Conservation (phyloP, 2,888 invertebrate species). For the Thumatha senex region DNA sequence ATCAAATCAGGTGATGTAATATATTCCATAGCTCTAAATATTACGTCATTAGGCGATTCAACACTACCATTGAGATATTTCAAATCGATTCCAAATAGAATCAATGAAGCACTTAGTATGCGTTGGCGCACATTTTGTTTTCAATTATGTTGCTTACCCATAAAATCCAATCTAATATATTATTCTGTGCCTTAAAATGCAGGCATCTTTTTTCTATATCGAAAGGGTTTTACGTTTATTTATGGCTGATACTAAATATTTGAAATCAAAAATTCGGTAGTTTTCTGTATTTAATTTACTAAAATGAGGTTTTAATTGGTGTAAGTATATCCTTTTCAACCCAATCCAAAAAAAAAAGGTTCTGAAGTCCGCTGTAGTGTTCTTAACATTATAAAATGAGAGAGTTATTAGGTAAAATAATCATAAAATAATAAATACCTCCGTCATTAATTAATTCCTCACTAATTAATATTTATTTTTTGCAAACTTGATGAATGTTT, state of each 20-base stretch:
- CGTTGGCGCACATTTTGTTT: conserved; percentile 50
- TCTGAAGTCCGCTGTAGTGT: too few relatives aligned
- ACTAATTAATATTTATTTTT: too few relatives aligned
- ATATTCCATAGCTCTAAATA: conserved; percentile 21
- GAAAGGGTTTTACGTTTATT: background rate
- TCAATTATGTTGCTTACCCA: conserved; percentile 44
- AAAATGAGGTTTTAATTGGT: too few relatives aligned
- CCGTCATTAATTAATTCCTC: too few relatives aligned
- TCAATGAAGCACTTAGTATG: conserved; percentile 62
- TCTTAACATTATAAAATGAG: too few relatives aligned
- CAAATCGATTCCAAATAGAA: conserved; percentile 44
- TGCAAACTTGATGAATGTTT: too few relatives aligned
- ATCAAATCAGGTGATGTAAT: conserved; percentile 6
- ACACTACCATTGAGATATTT: conserved; percentile 35
- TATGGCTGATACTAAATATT: background rate
- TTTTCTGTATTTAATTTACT: too few relatives aligned
- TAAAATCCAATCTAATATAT: conserved; percentile 35
- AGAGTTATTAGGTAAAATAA: too few relatives aligned
- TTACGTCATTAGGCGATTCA: conserved; percentile 35
- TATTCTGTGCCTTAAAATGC: conserved; percentile 13
- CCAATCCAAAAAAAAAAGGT: too few relatives aligned
- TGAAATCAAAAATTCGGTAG: too few relatives aligned
- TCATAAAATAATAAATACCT: too few relatives aligned
- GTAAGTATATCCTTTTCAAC: too few relatives aligned
- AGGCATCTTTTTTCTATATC: conserved; percentile 13